Base-by-base conservation (phyloP, 2,797 vertebrate genomes). In the Malacoraja senta region DNA sequence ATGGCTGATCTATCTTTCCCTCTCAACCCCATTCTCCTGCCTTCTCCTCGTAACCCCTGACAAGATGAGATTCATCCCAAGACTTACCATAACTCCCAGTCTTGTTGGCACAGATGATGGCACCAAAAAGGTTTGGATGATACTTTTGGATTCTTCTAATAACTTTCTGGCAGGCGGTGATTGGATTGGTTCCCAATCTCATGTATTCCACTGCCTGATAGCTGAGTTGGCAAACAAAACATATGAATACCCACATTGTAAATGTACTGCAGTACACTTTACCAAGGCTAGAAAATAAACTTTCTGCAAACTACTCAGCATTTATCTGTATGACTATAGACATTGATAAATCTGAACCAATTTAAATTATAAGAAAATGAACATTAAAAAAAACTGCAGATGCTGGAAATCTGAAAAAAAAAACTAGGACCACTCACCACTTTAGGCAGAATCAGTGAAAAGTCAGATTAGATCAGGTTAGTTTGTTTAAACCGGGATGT, bases 141-240 rank as follows among this genome's bases (percentile, higher is more conserved):
- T 98, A 96, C 94, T 96, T 97, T 95, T 97, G 97, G 94, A 99
- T 99, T 96, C 98, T 98, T 94, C 96, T 96, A 95, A 99, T 97
- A 94, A 98, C 97, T 93, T 96, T 97, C 94, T 96, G 96, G 95
- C 99, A 99, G 93, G 99, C 98, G 63, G 91, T 74, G 3, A 96
- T 94, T 93, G 99, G 99, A 93, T 98, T 97, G 77, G 94, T 94
- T 95, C 99, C 98, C 93, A 95, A 94, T 94, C 98, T 97, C 99
- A 99, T 99, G 94, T 98, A 97, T 94, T 99, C 98, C 95, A 99
- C 99, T 3, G 99, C 99, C 95, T 99, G 97, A 93, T 97, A 99
- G 95, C 99, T 99, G 93, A 93, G 93, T 93, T 35, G 83, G 94
- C 17, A 65, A 8, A 53, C 63, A 83, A 95, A 94, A 94, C 93